Base-by-base conservation (phyloP, 1,140 invertebrate species). In the Pygmarrhopalites habei region DNA sequence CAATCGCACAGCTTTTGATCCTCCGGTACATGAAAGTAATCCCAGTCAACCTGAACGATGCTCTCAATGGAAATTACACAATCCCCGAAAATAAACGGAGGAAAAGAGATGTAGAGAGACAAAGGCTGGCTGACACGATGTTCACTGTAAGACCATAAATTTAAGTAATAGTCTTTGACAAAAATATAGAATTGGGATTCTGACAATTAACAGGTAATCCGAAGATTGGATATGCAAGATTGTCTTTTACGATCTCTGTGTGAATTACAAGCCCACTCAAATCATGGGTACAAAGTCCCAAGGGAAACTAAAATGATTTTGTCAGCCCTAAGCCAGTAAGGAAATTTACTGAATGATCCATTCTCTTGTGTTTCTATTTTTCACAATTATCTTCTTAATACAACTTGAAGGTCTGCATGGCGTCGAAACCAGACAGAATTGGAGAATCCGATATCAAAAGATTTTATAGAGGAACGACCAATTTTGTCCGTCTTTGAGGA, bases 401-500 rank as follows among this genome's bases (percentile, higher is more conserved):
- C 4, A 29, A 47, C 56, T 25, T 39, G 2, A 15, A 70, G 69
- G 46, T 67, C 69, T 14, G 69, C 61, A 5, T 70, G 69, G 69
- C 64, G 51, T 23, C 59, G 69, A 21, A 61, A 66, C 39, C 21
- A 41, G 28, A 56, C 53, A 25, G 21, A 47, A 28, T 39, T 57
- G 25, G 53, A 59, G 23, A 64, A 65, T 23, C 32, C 41, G 25
- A 10, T 51, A 5, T 52, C 46, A 7, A 59, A 60, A 43, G 65
- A 67, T 32, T 29, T 65, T 3, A 56, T 70, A 23, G 69, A 67
- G 53, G 69, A 71, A 32, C 52, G 69, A n/a, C 63, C 64, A 0
- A 59, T 68, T 25, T 59, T 71, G 23, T 64, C 64, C 15, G 66
- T 68, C 7, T 71, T 68, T 62, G 69, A 71, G 64, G 69, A 71